Percentiles rank a stretch among this genome's conserved stretches.
phyloP scores from a whole-genome alignment of 2,888 invertebrate genomes.

The Nomada ferruginata region DNA sequence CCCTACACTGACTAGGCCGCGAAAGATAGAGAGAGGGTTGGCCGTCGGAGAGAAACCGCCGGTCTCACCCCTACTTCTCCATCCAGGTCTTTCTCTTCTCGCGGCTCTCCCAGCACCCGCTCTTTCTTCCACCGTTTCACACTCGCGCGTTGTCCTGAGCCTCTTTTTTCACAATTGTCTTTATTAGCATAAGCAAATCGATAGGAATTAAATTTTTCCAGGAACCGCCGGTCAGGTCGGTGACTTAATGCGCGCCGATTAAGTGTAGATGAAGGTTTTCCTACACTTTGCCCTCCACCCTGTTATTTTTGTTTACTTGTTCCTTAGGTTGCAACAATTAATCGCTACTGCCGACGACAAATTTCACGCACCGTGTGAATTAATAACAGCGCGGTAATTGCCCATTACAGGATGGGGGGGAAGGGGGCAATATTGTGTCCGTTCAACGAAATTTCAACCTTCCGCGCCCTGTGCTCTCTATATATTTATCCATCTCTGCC shows the following conservation, averaged over 20 bases:
- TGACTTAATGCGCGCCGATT: not conserved
- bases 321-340: not conserved
- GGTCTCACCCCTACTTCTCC: slow-evolving; percentile 7
- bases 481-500: not conserved
- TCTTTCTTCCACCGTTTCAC: slow-evolving; percentile 7
- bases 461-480: not conserved
- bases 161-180: not conserved
- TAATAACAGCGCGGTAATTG: not conserved
- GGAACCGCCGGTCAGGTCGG: not conserved
- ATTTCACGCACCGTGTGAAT: not conserved
- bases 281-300: accelerated
- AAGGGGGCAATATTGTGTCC: not conserved
- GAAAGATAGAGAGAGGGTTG: slow-evolving; percentile 3
- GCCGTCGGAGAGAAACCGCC: slow-evolving; percentile 24
- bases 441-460: slow-evolving; percentile 9
- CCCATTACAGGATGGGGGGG: not conserved
- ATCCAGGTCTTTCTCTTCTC: slow-evolving; percentile 1
- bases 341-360: not conserved
- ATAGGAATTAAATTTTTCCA: slow-evolving; percentile 24
- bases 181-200: slow-evolving; percentile 27
- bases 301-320: not conserved
- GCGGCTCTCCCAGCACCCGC: not conserved
- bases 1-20: slow-evolving; percentile 43
- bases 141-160: not conserved
- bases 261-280: not conserved